Base-by-base conservation (phyloP, 2,113 vertebrate genomes). In the Microcebus ravelobensis region DNA sequence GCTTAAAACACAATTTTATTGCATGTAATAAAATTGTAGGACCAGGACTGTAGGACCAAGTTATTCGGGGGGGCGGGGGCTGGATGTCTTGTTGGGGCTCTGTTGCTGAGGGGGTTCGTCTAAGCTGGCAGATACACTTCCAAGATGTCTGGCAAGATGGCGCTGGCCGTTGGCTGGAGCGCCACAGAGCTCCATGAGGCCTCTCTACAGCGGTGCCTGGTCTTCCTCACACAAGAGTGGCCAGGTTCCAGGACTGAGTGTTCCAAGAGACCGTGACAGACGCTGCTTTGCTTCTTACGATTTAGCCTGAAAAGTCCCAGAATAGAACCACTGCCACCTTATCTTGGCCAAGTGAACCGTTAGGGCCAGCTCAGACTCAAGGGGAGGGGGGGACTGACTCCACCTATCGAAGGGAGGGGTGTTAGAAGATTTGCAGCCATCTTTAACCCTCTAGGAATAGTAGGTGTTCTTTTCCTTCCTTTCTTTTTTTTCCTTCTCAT, bases 1-100 rank as follows among this genome's bases (percentile, higher is more conserved):
- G 42, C 36, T 42, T 93, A 48, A 48, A 57, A 79, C 45, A 63
- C 2, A 17, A 17, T 31, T 52, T 45, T n/a, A 11, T 29, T 14
- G 0, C 8, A 70, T 39, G 63, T 42, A 9, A 0, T 31, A 55
- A n/a, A n/a, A n/a, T n/a, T n/a, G n/a, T n/a, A n/a, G n/a, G n/a
- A n/a, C n/a, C n/a, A n/a, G n/a, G n/a, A 15, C 3, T 39, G 50
- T 31, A 31, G 23, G 12, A 34, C 18, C 42, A 36, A 18, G 18
- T 27, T 42, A 9, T 63, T 52, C 8, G 29, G 31, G 57, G 57
- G 52, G 57, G 50, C 42, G 21, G 23, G 50, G 18, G 20, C 31
- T 74, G 20, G 39, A 29, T 5, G 73, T 29, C 73, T 74, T 17
- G 63, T 7, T 36, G 27, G 6, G 2, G 8, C 36, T 34, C 73